Conservation (phyloP, 2,113 vertebrate genomes). For the Limanda limanda region DNA sequence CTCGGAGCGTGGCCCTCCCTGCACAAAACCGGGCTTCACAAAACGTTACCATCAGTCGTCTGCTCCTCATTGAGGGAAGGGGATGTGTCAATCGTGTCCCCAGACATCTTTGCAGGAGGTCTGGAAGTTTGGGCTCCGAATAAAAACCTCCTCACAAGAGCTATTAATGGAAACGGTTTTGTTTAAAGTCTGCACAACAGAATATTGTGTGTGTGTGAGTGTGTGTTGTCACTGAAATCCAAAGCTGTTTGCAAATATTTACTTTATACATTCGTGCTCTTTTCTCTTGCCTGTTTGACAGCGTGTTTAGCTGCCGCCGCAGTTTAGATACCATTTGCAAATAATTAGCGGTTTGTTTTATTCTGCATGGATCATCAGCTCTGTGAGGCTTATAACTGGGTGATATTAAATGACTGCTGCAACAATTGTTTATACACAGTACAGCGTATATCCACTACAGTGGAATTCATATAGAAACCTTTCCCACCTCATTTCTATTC, state of each 20-base stretch:
- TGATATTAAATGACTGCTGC: neutral
- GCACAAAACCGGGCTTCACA: slow-evolving; percentile 47
- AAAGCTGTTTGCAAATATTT: slow-evolving; percentile 27
- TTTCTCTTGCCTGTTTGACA: slow-evolving; percentile 30
- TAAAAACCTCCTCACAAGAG: slow-evolving; percentile 23
- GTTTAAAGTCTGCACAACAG: slow-evolving; percentile 12
- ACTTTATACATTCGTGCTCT: slow-evolving; percentile 8
- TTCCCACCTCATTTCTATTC: neutral
- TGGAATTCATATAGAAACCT: neutral
- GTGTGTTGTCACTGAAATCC: slow-evolving; percentile 2
- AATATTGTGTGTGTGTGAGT: neutral
- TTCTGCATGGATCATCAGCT: slow-evolving; percentile 30
- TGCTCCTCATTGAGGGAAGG: slow-evolving; percentile 40
- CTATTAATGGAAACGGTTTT: slow-evolving; percentile 28
- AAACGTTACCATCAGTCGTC: slow-evolving; percentile 64
- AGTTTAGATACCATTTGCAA: slow-evolving; percentile 43
- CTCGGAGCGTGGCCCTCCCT: slow-evolving; percentile 24
- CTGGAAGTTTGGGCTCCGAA: slow-evolving; percentile 22
- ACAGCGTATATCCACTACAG: neutral
- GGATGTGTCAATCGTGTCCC: slow-evolving; percentile 42
- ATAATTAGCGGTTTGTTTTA: slow-evolving; percentile 47
- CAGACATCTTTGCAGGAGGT: slow-evolving; percentile 32
- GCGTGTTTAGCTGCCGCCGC: neutral
- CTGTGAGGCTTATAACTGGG: neutral
- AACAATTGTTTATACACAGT: neutral